Base-by-base conservation (phyloP, 1,140 invertebrate species). In the Carcinoscorpius rotundicauda region DNA sequence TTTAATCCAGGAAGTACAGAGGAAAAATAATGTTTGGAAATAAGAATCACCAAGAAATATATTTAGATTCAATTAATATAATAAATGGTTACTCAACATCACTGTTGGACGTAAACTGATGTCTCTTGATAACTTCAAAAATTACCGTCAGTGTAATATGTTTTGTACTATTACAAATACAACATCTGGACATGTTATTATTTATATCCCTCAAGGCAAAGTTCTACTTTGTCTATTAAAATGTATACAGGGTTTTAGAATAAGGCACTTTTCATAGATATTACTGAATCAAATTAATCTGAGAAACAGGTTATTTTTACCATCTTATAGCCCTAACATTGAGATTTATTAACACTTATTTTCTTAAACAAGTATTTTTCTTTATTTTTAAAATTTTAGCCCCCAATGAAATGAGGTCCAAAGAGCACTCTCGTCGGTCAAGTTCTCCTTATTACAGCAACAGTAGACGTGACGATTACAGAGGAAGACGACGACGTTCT, bases 331-430 rank as follows among this genome's bases (percentile, higher is more conserved):
- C 6, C n/a, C 53, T 55, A 6, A n/a, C n/a, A 55, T 55, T 29
- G 0, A 29, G 29, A 2, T 29, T 29, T 29, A 29, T 29, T 29
- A 29, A 29, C 29, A 29, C 29, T 29, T 29, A 29, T 29, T 29
- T 29, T 29, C 29, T 29, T 29, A 29, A 29, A 29, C 29, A 29
- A 29, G 29, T 29, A 29, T 29, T 29, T 29, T 29, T 2, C 29
- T 29, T 29, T 29, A 29, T 29, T 29, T 29, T 29, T 29, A 29
- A 55, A 55, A 8, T 63, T 9, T 8, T 51, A 67, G 63, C 70
- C 0, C 70, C 70, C 4, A 52, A 58, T 61, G 70, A 71, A 60
- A 71, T 71, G 70, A 52, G 70, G 4, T 58, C 63, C 6, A 71
- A 71, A 56, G 70, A 71, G 59, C 53, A 61, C 56, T 48, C 60